phyloP scores from a whole-genome alignment of 92 coral and sea anemone species.

The Porites rus region DNA sequence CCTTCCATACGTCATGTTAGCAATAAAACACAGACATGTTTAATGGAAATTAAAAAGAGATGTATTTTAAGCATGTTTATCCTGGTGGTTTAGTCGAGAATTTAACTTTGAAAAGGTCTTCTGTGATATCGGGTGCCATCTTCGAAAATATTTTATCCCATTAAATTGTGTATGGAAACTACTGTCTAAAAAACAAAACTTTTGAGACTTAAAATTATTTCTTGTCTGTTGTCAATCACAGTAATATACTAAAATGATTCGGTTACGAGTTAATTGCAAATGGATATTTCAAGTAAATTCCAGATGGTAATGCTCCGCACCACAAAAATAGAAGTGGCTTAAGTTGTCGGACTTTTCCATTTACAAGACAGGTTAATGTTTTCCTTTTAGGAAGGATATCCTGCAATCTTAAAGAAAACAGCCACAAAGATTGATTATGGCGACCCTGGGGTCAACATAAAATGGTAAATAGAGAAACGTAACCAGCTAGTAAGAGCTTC shows the following conservation, averaged over 20 bases:
- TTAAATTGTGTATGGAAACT: neutral
- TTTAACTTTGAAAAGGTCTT: neutral
- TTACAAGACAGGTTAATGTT: neutral
- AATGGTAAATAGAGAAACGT: neutral
- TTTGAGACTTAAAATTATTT: neutral
- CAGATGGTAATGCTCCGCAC: neutral
- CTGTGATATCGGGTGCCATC: neutral
- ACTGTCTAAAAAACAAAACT: neutral
- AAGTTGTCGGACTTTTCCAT: neutral
- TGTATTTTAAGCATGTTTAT: neutral
- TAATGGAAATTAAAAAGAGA: too few species aligned
- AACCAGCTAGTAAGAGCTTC: neutral
- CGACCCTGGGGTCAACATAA: conserved; percentile 14
- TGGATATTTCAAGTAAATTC: neutral
- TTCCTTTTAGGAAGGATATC: conserved; percentile 16
- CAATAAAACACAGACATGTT: neutral
- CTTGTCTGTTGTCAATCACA: too few species aligned
- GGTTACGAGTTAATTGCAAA: neutral
- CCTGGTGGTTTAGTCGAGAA: neutral
- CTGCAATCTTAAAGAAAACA: neutral
- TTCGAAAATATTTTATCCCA: neutral
- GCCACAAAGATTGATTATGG: neutral
- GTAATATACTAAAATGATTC: neutral
- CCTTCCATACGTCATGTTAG: too few species aligned
- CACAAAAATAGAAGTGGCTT: neutral